Evolutionary conservation across 1,140 invertebrate species (phyloP).

Genomic region (Lutraria rhynchaena): DNA sequence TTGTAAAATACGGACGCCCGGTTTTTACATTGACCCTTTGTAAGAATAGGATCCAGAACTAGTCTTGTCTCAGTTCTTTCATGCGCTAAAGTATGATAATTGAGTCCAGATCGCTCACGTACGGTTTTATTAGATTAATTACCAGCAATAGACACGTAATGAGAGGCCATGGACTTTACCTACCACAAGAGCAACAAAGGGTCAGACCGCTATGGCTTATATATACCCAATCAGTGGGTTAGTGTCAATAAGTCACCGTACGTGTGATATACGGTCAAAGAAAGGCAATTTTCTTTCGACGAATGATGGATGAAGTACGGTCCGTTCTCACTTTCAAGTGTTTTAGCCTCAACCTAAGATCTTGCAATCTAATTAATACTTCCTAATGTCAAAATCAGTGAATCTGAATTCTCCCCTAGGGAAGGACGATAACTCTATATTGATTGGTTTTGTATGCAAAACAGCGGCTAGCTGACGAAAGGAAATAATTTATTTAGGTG

Average conservation of each 20-base stretch:
- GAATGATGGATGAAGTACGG: slow-evolving; percentile 51
- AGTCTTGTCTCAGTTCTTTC: too few relatives aligned
- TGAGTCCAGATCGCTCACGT: too few relatives aligned
- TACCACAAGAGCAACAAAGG: neutral
- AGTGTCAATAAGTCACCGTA: neutral
- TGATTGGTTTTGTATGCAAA: slow-evolving; percentile 60
- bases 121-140: too few relatives aligned
- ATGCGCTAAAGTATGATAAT: too few relatives aligned
- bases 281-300: slow-evolving; percentile 52
- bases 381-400: slow-evolving; percentile 60
- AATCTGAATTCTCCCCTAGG: slow-evolving; percentile 42
- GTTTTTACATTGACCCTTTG: too few relatives aligned
- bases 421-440: slow-evolving; percentile 47
- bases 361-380: slow-evolving; percentile 56
- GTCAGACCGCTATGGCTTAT: slow-evolving; percentile 38
- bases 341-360: slow-evolving; percentile 33
- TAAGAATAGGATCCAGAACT: too few relatives aligned
- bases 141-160: too few relatives aligned
- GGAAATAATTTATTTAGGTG: slow-evolving; percentile 58
- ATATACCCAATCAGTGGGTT: slow-evolving; percentile 22
- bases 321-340: slow-evolving; percentile 51
- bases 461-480: slow-evolving; percentile 13
- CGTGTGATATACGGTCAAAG: slow-evolving; percentile 48
- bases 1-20: too few relatives aligned
- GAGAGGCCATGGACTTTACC: too few relatives aligned